A percentile compares a stretch with the other conserved stretches of the same genome.
Conservation (phyloP, 1,140 invertebrate genomes). For the Aphaenogaster floridana region DNA sequence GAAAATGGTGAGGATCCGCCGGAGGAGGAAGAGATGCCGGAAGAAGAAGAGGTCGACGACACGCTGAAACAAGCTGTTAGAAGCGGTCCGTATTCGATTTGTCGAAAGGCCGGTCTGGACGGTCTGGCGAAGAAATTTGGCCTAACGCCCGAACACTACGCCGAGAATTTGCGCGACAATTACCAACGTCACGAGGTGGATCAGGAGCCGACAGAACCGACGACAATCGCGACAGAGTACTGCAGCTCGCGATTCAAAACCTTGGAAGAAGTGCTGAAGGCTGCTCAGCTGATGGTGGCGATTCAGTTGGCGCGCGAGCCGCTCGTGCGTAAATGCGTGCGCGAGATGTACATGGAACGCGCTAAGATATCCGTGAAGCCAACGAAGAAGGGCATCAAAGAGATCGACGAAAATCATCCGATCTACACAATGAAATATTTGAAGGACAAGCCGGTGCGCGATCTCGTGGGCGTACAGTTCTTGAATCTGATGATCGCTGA, state of each 20-base stretch:
- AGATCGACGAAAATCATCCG: slow-evolving; percentile 97
- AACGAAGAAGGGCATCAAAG: slow-evolving; percentile 96
- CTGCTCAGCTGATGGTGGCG: slow-evolving; percentile 97
- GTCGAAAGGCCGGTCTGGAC: slow-evolving; percentile 94
- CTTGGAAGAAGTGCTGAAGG: slow-evolving; percentile 94
- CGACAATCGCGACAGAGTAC: slow-evolving; percentile 93
- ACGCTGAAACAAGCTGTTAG: slow-evolving; percentile 94
- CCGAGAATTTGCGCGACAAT: slow-evolving; percentile 98
- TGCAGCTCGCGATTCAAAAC: slow-evolving; percentile 86
- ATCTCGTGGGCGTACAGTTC: slow-evolving; percentile 96
- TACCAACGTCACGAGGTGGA: slow-evolving; percentile 99
- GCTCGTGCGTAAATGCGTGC: slow-evolving; percentile 93
- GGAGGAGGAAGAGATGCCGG: slow-evolving; percentile 85
- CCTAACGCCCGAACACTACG: slow-evolving; percentile 97
- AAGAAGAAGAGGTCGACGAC: slow-evolving; percentile 88
- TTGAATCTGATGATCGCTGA: slow-evolving; percentile 94
- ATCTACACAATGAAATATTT: slow-evolving; percentile 97
- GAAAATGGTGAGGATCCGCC: slow-evolving; percentile 88
- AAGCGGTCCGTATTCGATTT: slow-evolving; percentile 95
- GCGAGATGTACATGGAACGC: slow-evolving; percentile 96
- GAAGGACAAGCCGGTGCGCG: slow-evolving; percentile 97
- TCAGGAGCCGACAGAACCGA: slow-evolving; percentile 94
- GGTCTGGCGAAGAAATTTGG: slow-evolving; percentile 97
- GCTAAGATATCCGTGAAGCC: slow-evolving; percentile 94
- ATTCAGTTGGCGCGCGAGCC: slow-evolving; percentile 97